Conservation (phyloP, 2,113 vertebrate species). For the Takifugu flavidus region DNA sequence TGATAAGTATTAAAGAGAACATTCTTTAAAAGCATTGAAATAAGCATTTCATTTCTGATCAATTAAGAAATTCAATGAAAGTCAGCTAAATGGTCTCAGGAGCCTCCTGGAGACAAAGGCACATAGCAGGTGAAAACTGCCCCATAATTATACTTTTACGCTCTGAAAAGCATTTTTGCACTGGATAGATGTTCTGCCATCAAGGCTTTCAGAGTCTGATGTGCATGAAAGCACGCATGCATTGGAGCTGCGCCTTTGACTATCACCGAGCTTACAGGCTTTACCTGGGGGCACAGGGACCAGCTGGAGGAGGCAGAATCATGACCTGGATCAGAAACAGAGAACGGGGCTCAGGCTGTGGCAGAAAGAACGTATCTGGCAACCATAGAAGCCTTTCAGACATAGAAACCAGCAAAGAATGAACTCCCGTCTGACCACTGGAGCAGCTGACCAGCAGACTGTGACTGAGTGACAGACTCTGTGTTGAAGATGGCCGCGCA, state of each 20-base stretch:
- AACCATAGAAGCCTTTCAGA: slow-evolving; percentile 40
- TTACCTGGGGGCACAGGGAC: slow-evolving; percentile 53
- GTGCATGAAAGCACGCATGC: slow-evolving; percentile 2
- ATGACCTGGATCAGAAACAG: slow-evolving; percentile 55
- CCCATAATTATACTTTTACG: slow-evolving; percentile 9
- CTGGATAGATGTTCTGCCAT: slow-evolving; percentile 10
- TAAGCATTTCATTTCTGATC: too few species aligned
- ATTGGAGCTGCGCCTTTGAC: slow-evolving; percentile 29
- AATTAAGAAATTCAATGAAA: too few species aligned
- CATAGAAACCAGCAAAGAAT: slow-evolving; percentile 42
- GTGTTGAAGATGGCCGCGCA: slow-evolving; percentile 48
- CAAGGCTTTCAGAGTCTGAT: slow-evolving; percentile 7
- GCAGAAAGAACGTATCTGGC: slow-evolving; percentile 51
- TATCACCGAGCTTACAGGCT: slow-evolving; percentile 60
- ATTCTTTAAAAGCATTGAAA: too few species aligned
- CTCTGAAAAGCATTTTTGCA: slow-evolving; percentile 13
- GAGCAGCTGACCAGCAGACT: slow-evolving; percentile 54
- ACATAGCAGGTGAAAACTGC: too few species aligned
- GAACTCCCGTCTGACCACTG: slow-evolving; percentile 52
- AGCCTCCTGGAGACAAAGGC: too few species aligned
- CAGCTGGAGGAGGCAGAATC: slow-evolving; percentile 47
- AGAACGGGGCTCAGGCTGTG: slow-evolving; percentile 28
- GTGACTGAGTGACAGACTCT: slow-evolving; percentile 64
- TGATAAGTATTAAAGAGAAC: too few species aligned
- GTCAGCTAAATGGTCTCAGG: too few species aligned